Evolutionary conservation across 2,888 invertebrate species (phyloP), one percentile per base, ranked within the genome.

Genomic region (Calephelis perditalis): DNA sequence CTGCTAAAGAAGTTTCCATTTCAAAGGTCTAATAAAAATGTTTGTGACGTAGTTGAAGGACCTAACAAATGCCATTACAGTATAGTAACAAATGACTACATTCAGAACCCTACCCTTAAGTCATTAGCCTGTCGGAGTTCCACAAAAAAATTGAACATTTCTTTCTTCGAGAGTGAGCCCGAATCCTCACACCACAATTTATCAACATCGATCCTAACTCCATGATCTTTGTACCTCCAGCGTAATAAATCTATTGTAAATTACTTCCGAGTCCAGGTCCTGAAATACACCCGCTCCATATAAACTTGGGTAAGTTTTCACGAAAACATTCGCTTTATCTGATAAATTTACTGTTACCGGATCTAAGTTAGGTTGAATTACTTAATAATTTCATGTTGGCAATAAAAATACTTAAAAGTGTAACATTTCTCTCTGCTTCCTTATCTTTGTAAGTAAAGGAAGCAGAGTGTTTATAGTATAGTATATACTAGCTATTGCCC

Each of bases 191-290:
- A 60, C 12, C 59, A 60, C 59, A 63, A 62, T 61, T 65, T 56
- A 62, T 61, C 63, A 63, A 62, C 63, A 65, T 66, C 62, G 66
- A 62, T 61, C 61, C 59, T 59, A 67, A 66, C 64, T 66, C 61
- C 57, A 61, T 63, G 67, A 67, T 67, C 67, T 67, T 63, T 60
- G 62, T 67, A 67, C 62, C 62, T 65, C 58, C 60, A 59, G 15
- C 67, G 74, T 74, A 71, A 86, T 86, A 85, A 85, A 85, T 85
- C 81, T 75, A 63, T 57, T 62, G 71, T 66, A 73, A 82, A 84
- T 82, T 76, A 81, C 81, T 84, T 82, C 80, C 79, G 76, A 76
- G 80, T 77, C 75, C 11, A 52, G 52, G 52, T 52, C 26, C 11
- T 52, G 52, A 35, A 52, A 52, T 52, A 52, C 52, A 35, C 52